A percentile compares a stretch with the other conserved stretches of the same genome.
Conservation (phyloP, 1,140 invertebrate genomes). For the Aphelinus atriplicis region DNA sequence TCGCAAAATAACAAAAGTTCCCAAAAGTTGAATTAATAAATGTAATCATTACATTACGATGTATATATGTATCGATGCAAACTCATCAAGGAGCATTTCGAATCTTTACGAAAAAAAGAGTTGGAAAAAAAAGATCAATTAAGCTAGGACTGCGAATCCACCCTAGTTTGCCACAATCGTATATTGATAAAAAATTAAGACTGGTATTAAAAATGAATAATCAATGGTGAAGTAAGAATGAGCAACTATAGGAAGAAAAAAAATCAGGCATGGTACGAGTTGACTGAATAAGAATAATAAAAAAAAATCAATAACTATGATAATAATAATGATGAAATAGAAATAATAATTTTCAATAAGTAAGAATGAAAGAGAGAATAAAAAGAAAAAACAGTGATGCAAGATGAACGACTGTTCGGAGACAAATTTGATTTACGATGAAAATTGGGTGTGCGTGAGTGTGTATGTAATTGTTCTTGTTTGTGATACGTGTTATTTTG, state of each 20-base stretch:
- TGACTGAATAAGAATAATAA: slow-evolving; percentile 2
- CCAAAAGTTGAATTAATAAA: too few relatives aligned
- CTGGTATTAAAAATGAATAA: slow-evolving; percentile 39
- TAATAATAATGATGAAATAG: neutral
- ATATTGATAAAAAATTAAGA: slow-evolving; percentile 26
- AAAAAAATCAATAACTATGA: neutral
- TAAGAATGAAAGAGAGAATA: neutral
- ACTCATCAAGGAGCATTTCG: too few relatives aligned
- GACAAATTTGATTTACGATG: slow-evolving; percentile 21
- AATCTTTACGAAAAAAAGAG: too few relatives aligned
- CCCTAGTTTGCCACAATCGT: neutral
- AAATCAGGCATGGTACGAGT: neutral
- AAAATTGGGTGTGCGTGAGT: slow-evolving; percentile 3
- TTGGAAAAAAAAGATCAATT: too few relatives aligned
- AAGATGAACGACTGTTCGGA: neutral
- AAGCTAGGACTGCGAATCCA: slow-evolving; percentile 5
- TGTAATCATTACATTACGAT: neutral
- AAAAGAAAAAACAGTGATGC: neutral
- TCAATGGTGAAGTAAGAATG: slow-evolving; percentile 17
- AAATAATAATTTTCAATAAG: neutral
- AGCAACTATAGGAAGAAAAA: neutral
- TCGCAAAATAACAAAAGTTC: too few relatives aligned
- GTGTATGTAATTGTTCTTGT: slow-evolving; percentile 17
- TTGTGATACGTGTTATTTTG: slow-evolving; percentile 32
- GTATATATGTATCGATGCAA: neutral